phyloP scores from a whole-genome alignment of 2,797 vertebrate genomes.

The Sebastes umbrosus region DNA sequence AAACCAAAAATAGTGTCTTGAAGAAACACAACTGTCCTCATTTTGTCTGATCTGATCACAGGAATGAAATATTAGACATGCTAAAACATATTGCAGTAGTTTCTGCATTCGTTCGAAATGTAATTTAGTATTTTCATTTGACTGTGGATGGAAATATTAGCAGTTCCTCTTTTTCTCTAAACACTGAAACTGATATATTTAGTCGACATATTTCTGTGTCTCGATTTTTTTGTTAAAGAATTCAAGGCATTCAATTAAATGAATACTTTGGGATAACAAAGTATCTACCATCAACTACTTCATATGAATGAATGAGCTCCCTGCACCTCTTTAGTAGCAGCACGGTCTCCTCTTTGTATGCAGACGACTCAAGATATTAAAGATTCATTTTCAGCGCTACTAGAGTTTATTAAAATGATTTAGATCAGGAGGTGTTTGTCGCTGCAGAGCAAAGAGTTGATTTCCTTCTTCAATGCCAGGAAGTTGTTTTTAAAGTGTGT shows the following conservation, averaged over 20 bases:
- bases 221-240: background rate
- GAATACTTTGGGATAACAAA: background rate
- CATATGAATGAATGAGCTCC: background rate
- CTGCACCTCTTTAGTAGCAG: background rate
- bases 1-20: background rate
- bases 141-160: background rate
- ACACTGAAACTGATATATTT: background rate
- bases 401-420: background rate
- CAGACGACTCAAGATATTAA: background rate
- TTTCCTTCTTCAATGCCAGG: conserved; percentile 30
- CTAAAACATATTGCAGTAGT: background rate
- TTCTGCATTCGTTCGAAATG: background rate
- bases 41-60: background rate
- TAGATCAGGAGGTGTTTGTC: conserved; percentile 19
- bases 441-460: background rate
- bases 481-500: conserved; percentile 30
- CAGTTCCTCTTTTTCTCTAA: background rate
- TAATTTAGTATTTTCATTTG: background rate
- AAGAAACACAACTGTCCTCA: background rate
- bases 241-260: no score
- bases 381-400: background rate
- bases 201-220: background rate
- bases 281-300: no score
- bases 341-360: background rate
- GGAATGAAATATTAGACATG: background rate